Evolutionary conservation across 2,888 invertebrate species (phyloP).

Genomic region (Pachymerium ferrugineum): DNA sequence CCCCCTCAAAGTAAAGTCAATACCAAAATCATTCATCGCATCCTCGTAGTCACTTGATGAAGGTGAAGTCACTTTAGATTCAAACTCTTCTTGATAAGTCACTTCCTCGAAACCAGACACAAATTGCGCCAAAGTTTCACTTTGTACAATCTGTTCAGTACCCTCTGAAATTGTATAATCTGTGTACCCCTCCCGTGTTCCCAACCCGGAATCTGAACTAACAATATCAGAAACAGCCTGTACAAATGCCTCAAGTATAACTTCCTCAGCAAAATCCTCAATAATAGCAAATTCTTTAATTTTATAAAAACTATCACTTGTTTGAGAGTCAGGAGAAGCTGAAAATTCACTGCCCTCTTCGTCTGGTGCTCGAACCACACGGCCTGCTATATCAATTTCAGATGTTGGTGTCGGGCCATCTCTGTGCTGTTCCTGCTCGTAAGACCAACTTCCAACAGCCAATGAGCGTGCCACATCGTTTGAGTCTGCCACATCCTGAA

Average conservation of each 20-base stretch:
- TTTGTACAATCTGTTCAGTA: too few relatives aligned
- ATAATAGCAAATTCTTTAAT: background rate
- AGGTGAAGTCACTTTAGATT: background rate
- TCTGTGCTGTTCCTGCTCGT: background rate
- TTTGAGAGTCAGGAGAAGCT: background rate
- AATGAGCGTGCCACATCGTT: background rate
- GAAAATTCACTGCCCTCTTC: background rate
- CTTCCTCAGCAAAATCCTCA: slow-evolving; percentile 21
- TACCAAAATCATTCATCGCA: background rate
- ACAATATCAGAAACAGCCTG: slow-evolving; percentile 17
- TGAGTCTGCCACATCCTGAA: slow-evolving; percentile 7
- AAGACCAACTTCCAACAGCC: slow-evolving; percentile 28
- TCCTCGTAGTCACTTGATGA: background rate
- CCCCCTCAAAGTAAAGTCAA: background rate
- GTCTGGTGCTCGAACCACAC: background rate
- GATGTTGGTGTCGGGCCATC: background rate
- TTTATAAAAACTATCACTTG: background rate
- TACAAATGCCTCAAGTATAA: background rate
- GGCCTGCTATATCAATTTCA: background rate
- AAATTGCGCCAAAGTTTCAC: too few relatives aligned
- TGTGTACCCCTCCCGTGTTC: background rate
- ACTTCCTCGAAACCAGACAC: too few relatives aligned
- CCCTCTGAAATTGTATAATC: background rate
- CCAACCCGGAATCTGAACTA: background rate
- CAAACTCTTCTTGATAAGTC: background rate